Base-by-base conservation (phyloP, 2,888 invertebrate species). In the Mimumesa dahlbomi region DNA sequence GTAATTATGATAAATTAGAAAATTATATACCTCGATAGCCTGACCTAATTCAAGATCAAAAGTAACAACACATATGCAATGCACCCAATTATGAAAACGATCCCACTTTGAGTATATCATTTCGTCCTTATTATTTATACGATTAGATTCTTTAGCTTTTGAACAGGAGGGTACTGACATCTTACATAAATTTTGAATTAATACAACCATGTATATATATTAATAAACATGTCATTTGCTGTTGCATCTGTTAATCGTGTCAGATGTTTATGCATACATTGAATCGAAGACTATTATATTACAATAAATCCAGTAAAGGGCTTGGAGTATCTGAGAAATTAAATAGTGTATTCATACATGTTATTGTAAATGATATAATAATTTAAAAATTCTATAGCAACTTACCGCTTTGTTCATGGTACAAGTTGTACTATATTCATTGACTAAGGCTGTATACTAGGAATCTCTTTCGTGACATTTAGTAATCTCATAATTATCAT, bases 31-130 rank as follows among this genome's bases (percentile, higher is more conserved):
- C 93, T 99, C 98, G 90, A 98, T 94, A n/a, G 97, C 97, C 91
- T 99, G 99, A 13, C 99, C 99, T 62, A 99, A 92, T 91, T 99
- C 99, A 84, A 99, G 92, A 91, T 99, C 99, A 91, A 99, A 99
- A 7, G 98, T 99, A 50, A 99, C 98, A 70, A 99, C 95, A 90
- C 98, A 98, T 82, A 99, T 95, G 87, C 98, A 98, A 88, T 98
- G 96, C 77, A 99, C 92, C 99, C 99, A 99, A 89, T 97, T 96
- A 61, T 94, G 93, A 90, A 96, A 94, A 84, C 92, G 92, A 84
- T 94, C 93, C 95, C 95, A 96, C 75, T 86, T 84, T 31, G 58
- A 45, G 7, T 68, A 54, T 2, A 43, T 67, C 13, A 34, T 48
- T 38, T 75, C 66, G 22, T 56, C 68, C 9, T 64, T 61, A 29